Evolutionary conservation across 2,113 vertebrate genomes (phyloP), one percentile per base, ranked within the genome.

Genomic region (Osmerus mordax): DNA sequence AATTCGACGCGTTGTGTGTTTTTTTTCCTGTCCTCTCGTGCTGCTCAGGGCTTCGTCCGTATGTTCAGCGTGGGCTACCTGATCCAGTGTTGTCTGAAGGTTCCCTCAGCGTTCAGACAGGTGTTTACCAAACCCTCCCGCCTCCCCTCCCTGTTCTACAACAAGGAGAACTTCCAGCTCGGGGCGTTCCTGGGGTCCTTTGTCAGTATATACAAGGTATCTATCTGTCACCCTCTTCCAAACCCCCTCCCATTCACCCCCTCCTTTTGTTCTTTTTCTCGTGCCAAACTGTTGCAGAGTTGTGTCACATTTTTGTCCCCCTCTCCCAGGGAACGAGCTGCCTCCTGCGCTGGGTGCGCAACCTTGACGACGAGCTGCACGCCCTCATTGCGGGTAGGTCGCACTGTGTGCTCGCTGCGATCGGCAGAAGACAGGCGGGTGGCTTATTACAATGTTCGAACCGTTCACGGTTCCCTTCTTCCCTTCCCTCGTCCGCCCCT

Each of bases 131-230:
- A 96, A 73, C 97, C 97, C 0, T 99, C 97, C 2, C 89, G 94
- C 3, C 89, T 99, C 2, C 81, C 96, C 32, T 96, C 95, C 0
- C 94, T 98, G 67, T 96, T 99, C 89, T 99, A 98, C 93, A 98
- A 97, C 89, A 98, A 97, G 83, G 97, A 99, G 76, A 99, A 98
- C 87, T 98, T 99, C 86, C 97, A 97, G 79, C 94, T 99, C 0
- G 97, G 96, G 25, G 97, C 96, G 70, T 99, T 99, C 78, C 91
- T 99, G 4, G 97, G 97, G 41, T 99, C 95, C 69, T 99, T 99
- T 4, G 97, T 99, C 89, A 97, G 96, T 87, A 99, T 99, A 89
- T 99, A 99, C 89, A 99, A 99, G 95, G 97, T 99, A 91, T 12
- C 18, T 99, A 91, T 12, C 18, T 52, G 12, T 12, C 41, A 21